These are phyloP conservation scores for Notocelia uddmanniana DNA, from an alignment of 2,888 invertebrate genomes.

Conservation along the genomic window DNA sequence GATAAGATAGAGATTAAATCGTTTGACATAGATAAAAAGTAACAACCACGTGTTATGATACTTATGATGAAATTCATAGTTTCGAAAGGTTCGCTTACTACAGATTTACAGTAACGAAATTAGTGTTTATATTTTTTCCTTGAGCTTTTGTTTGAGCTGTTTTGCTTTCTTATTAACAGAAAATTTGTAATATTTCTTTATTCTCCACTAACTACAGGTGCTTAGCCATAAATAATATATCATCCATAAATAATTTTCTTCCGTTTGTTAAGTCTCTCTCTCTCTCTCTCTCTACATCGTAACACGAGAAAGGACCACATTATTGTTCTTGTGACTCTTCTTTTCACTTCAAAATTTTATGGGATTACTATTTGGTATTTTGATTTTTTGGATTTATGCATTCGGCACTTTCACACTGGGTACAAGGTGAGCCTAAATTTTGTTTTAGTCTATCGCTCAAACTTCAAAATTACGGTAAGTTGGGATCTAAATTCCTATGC, in stretches of 20 bases:
- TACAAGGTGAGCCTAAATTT: slow-evolving; percentile 30
- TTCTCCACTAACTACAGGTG: background rate
- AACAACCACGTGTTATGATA: background rate
- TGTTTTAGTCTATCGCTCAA: slow-evolving; percentile 33
- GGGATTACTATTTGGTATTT: slow-evolving; percentile 6
- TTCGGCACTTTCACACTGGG: slow-evolving; percentile 23
- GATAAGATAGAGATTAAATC: background rate
- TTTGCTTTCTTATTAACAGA: background rate
- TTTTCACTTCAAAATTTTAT: slow-evolving; percentile 8
- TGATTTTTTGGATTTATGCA: slow-evolving; percentile 1
- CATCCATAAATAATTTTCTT: background rate
- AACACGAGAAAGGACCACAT: background rate
- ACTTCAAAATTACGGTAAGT: slow-evolving; percentile 45
- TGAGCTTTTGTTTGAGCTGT: background rate
- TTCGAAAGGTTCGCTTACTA: background rate
- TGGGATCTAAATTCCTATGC: slow-evolving; percentile 36
- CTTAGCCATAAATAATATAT: background rate
- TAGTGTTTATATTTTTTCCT: background rate
- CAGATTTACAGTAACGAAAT: background rate
- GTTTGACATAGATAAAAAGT: background rate
- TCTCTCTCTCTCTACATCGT: background rate
- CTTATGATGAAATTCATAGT: no score
- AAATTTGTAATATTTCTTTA: background rate
- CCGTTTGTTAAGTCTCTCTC: background rate
- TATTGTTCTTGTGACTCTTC: background rate